These are phyloP conservation scores for Hemibagrus wyckioides DNA, from an alignment of 2,113 vertebrate genomes.

Conservation along the genomic window DNA sequence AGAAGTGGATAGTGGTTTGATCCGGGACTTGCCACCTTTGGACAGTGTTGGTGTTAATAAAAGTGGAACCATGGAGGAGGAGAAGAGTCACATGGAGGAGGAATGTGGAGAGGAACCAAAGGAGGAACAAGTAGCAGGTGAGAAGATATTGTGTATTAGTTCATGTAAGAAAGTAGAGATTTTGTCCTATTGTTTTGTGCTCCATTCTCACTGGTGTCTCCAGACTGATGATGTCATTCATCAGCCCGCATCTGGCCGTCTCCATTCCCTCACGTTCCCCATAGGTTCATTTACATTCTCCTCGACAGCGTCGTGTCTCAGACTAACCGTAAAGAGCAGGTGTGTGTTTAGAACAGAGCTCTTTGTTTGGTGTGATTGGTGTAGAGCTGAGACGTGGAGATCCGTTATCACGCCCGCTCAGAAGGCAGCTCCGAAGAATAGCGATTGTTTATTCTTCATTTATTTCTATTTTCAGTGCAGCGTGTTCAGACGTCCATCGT, in stretches of 20 bases:
- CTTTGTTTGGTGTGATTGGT: not conserved
- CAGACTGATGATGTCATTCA: not conserved
- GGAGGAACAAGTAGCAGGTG: conserved; percentile 31
- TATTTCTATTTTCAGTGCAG: conserved; percentile 34
- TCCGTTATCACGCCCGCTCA: conserved; percentile 15
- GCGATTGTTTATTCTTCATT: conserved; percentile 36
- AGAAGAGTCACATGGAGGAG: not conserved
- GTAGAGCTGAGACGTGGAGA: not conserved
- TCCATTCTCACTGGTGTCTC: not conserved
- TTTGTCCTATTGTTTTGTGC: not conserved
- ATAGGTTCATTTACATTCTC: not conserved
- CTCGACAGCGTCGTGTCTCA: not conserved
- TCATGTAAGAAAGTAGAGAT: not conserved
- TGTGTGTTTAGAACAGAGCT: not conserved
- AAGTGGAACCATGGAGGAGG: not conserved
- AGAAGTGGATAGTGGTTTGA: conserved; percentile 25
- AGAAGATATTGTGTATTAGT: not conserved
- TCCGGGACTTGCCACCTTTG: not conserved
- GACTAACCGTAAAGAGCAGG: not conserved
- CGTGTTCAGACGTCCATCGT: conserved; percentile 8
- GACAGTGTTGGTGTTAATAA: conserved; percentile 29
- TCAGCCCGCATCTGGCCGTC: not conserved
- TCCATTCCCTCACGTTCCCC: not conserved
- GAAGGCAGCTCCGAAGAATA: conserved; percentile 11
- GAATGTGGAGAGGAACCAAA: not conserved